A percentile compares a stretch with the other conserved stretches of the same genome.
phyloP scores from a whole-genome alignment of 2,888 invertebrate genomes.

The Pristionchus entomophagus region DNA sequence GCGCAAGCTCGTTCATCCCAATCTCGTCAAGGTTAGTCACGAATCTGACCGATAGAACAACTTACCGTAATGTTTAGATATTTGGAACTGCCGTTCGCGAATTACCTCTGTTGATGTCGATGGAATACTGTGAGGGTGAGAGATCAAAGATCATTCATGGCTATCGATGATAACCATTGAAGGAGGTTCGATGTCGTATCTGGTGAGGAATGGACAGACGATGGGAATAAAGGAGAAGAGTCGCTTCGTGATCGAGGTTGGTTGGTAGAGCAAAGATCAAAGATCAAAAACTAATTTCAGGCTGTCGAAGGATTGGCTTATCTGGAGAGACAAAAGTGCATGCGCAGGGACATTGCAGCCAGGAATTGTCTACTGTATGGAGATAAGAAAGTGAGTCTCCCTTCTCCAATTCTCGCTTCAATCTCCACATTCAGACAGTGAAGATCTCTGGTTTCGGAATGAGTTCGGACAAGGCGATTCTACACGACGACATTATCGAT shows the following conservation, averaged over 20 bases:
- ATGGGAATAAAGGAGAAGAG: constrained; percentile 55
- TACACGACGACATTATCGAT: constrained; percentile 69
- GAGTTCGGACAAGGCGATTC: constrained; percentile 63
- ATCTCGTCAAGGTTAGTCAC: constrained; percentile 60
- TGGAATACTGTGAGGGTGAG: constrained; percentile 59
- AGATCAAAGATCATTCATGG: constrained; percentile 39
- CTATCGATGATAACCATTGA: not conserved
- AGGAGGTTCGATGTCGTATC: constrained; percentile 62
- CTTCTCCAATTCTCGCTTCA: no score
- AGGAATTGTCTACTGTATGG: not conserved
- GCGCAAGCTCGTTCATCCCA: constrained; percentile 65
- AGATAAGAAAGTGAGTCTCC: not conserved
- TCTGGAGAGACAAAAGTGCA: not conserved
- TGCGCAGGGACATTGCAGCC: not conserved
- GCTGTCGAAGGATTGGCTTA: no score
- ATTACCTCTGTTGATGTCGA: constrained; percentile 69
- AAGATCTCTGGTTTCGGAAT: constrained; percentile 77
- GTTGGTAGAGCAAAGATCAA: not conserved
- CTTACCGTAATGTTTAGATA: constrained; percentile 49
- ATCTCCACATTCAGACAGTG: no score
- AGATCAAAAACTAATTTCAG: no score
- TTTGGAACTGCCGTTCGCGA: no score
- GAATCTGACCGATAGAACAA: not conserved
- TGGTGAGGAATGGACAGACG: constrained; percentile 62
- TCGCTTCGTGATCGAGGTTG: constrained; percentile 61